These are phyloP conservation scores for Caradrina clavipalpis DNA, from an alignment of 2,888 invertebrate genomes.

Conservation along the genomic window DNA sequence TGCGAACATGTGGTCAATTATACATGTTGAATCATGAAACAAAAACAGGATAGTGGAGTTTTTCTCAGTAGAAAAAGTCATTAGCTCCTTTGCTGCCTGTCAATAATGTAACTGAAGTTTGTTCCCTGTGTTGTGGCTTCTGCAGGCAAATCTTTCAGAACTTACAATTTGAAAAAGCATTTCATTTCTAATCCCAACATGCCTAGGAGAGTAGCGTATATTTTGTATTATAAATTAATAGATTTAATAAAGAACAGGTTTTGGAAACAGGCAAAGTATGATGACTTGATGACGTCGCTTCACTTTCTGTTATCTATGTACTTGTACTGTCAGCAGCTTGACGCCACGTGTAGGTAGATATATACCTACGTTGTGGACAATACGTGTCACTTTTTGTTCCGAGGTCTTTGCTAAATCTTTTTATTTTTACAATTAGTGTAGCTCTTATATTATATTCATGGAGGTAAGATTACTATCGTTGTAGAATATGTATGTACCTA, in stretches of 20 bases:
- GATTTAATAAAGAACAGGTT: slow-evolving; percentile 10
- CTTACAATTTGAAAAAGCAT: not conserved
- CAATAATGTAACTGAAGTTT: not conserved
- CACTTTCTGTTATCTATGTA: slow-evolving; percentile 39
- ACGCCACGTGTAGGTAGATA: slow-evolving; percentile 35
- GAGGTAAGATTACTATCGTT: slow-evolving; percentile 44
- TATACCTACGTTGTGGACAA: slow-evolving; percentile 20
- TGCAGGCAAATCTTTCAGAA: not conserved
- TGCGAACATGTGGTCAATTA: not conserved
- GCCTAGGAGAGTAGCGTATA: not conserved
- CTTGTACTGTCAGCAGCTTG: slow-evolving; percentile 35
- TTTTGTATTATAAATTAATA: not conserved
- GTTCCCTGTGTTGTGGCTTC: not conserved
- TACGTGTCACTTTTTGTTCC: slow-evolving; percentile 19
- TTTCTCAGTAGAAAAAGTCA: not conserved
- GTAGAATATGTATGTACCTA: slow-evolving; percentile 28
- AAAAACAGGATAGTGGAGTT: not conserved
- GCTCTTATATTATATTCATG: slow-evolving; percentile 12
- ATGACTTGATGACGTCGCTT: slow-evolving; percentile 36
- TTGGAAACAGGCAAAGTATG: slow-evolving; percentile 6
- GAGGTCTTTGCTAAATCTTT: slow-evolving; percentile 25
- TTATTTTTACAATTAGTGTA: slow-evolving; percentile 16
- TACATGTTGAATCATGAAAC: not conserved
- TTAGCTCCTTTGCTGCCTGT: too few species aligned
- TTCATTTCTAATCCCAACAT: not conserved